These are phyloP conservation scores for Sarotherodon lohbergeri DNA, from an alignment of 2,113 vertebrate genomes.

Conservation along the genomic window DNA sequence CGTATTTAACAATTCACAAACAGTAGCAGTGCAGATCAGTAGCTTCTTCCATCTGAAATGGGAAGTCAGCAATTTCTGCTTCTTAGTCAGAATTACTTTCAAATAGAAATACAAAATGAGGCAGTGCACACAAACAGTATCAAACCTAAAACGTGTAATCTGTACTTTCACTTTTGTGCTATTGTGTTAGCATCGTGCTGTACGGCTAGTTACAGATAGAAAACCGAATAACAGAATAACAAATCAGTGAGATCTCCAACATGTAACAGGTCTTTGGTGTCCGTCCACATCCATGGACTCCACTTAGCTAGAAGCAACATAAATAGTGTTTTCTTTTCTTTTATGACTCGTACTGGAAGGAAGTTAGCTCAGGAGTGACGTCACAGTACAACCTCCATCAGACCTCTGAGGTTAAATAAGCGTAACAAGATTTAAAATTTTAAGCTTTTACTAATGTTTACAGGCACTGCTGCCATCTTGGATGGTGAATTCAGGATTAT, in stretches of 20 bases:
- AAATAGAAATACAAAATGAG: not conserved
- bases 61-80: not conserved
- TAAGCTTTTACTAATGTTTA: not conserved
- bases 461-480: not conserved
- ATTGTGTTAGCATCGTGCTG: not conserved
- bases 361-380: fast-evolving
- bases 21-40: not conserved
- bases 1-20: fast-evolving
- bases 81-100: not conserved
- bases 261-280: no score
- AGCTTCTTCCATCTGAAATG: not conserved
- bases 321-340: fast-evolving
- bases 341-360: fast-evolving
- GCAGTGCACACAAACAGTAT: not conserved
- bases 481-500: fast-evolving
- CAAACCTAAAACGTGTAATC: not conserved
- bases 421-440: fast-evolving
- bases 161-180: not conserved
- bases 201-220: no score
- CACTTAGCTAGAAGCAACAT: no score
- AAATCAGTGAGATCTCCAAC: no score
- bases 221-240: no score
- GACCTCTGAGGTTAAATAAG: not conserved
- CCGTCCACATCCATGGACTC: no score
- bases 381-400: fast-evolving